A percentile compares a stretch with the other conserved stretches of the same genome.
These are phyloP conservation scores for Oophaga sylvatica DNA, from an alignment of 2,797 vertebrate genomes.

Conservation along the genomic window DNA sequence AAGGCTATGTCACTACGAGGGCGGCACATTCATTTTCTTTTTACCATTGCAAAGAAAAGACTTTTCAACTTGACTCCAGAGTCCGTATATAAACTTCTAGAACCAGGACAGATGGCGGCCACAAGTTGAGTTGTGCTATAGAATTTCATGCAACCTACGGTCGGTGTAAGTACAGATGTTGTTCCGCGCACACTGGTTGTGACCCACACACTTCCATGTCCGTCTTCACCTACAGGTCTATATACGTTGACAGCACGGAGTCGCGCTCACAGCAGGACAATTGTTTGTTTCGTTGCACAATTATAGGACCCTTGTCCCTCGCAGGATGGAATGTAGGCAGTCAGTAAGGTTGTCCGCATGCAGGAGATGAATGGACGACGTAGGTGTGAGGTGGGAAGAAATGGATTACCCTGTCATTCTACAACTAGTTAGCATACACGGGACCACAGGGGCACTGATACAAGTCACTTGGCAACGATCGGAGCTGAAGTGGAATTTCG, in stretches of 20 bases:
- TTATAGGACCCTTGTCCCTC: slow-evolving; percentile 55
- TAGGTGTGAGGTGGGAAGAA: slow-evolving; percentile 54
- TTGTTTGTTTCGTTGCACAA: slow-evolving; percentile 60
- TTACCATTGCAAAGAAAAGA: too few relatives aligned
- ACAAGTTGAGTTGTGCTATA: neutral
- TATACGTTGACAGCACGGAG: neutral
- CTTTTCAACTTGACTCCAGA: neutral
- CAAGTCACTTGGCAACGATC: slow-evolving; percentile 41
- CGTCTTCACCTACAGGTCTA: slow-evolving; percentile 6
- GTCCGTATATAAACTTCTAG: neutral
- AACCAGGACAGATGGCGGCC: neutral
- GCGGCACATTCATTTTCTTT: too few relatives aligned
- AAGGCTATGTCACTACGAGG: too few relatives aligned
- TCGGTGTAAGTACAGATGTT: slow-evolving; percentile 10
- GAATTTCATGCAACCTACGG: neutral
- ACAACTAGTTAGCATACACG: slow-evolving; percentile 23
- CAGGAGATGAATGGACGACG: slow-evolving; percentile 54
- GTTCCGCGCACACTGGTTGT: neutral
- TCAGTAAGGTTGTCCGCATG: slow-evolving; percentile 41
- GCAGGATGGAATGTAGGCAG: slow-evolving; percentile 52
- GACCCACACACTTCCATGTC: neutral
- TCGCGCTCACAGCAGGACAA: slow-evolving; percentile 39
- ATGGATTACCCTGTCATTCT: slow-evolving; percentile 43
- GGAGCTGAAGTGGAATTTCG: slow-evolving; percentile 25
- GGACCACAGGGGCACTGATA: slow-evolving; percentile 1